Evolutionary conservation across 2,888 invertebrate genomes (phyloP).

Genomic region (Sipha maydis): DNA sequence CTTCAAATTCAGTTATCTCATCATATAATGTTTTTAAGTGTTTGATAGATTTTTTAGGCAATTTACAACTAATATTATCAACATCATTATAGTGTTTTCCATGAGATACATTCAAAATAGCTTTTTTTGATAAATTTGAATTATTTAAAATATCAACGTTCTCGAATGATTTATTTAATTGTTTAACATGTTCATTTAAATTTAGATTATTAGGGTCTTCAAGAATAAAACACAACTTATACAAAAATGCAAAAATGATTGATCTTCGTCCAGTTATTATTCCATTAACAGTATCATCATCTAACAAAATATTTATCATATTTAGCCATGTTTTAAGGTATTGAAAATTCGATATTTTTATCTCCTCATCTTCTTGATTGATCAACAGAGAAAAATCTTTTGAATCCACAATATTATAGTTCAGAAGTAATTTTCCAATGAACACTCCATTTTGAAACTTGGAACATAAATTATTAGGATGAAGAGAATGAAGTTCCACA

Average conservation of each 20-base stretch:
- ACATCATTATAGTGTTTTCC: background rate
- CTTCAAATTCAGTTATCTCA: slow-evolving; percentile 6
- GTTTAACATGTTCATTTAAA: background rate
- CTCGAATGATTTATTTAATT: background rate
- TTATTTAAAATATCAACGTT: background rate
- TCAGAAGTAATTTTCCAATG: slow-evolving; percentile 38
- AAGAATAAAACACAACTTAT: slow-evolving; percentile 12
- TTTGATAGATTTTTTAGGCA: background rate
- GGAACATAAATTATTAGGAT: background rate
- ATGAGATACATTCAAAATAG: background rate
- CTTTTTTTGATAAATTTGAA: background rate
- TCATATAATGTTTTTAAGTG: background rate
- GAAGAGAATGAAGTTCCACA: slow-evolving; percentile 1
- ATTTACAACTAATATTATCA: background rate
- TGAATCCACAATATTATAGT: slow-evolving; percentile 20
- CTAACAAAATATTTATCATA: slow-evolving; percentile 1
- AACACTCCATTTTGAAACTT: slow-evolving; percentile 49
- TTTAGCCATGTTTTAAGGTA: slow-evolving; percentile 5
- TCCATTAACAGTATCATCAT: slow-evolving; percentile 4
- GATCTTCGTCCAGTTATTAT: slow-evolving; percentile 10
- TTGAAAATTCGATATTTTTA: slow-evolving; percentile 3
- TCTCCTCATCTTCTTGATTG: background rate
- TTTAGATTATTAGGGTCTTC: slow-evolving; percentile 15
- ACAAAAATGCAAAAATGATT: slow-evolving; percentile 16
- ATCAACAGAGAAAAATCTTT: background rate